Evolutionary conservation across 1,140 invertebrate species (phyloP).

Genomic region (Listronotus oregonensis): DNA sequence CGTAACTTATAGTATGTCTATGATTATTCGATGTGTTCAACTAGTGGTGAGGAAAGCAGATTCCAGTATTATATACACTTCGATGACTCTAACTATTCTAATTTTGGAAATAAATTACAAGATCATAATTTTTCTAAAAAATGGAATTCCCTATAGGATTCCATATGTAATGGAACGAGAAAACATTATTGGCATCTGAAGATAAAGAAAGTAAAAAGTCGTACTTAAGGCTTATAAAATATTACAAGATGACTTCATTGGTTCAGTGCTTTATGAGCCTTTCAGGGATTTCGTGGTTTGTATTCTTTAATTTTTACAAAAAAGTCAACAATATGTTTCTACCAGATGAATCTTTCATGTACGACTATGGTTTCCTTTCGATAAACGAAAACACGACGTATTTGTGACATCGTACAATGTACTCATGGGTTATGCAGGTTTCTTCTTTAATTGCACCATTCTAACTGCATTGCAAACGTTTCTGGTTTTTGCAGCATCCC

Average conservation of each 20-base stretch:
- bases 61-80: not conserved
- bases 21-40: constrained; percentile 3
- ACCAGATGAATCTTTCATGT: constrained; percentile 3
- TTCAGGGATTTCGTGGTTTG: not conserved
- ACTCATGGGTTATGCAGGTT: not conserved
- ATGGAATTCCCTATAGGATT: constrained; percentile 7
- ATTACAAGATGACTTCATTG: not conserved
- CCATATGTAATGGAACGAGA: constrained; percentile 1
- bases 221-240: not conserved
- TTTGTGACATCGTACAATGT: not conserved
- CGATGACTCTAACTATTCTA: not conserved
- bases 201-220: not conserved
- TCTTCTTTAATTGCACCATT: constrained; percentile 3
- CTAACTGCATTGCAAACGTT: not conserved
- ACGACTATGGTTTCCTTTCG: constrained; percentile 10
- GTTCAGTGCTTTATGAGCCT: not conserved
- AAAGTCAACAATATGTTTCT: constrained; percentile 2
- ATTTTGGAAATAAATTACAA: not conserved
- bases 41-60: not conserved
- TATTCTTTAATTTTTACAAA: constrained; percentile 5
- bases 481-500: not conserved
- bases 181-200: not conserved
- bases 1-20: not conserved
- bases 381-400: not conserved
- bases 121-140: constrained; percentile 3